Conservation (phyloP, 2,888 invertebrate genomes). For the Frankliniella intonsa region DNA sequence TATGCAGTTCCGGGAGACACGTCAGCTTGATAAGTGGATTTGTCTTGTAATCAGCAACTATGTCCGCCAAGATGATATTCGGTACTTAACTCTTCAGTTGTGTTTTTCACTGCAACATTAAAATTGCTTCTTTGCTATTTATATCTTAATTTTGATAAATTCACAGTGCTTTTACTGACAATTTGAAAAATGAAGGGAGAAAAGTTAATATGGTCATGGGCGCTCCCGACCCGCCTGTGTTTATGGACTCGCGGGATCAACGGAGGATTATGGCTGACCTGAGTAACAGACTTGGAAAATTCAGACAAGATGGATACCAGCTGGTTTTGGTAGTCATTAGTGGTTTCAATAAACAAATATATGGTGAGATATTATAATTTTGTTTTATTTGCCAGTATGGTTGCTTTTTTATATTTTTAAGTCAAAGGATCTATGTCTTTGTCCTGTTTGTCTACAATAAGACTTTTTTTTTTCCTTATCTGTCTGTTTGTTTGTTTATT, state of each 20-base stretch:
- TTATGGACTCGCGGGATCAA: too few relatives aligned
- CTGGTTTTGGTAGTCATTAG: slow-evolving; percentile 39
- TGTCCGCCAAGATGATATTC: background rate
- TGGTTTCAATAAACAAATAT: slow-evolving; percentile 31
- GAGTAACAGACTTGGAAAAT: slow-evolving; percentile 29
- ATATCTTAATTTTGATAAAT: background rate
- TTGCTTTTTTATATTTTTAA: slow-evolving; percentile 39
- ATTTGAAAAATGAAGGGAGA: background rate
- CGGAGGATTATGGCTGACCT: slow-evolving; percentile 27
- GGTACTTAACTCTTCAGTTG: background rate
- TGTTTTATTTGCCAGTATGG: slow-evolving; percentile 1
- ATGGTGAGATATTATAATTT: slow-evolving; percentile 35
- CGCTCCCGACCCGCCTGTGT: background rate
- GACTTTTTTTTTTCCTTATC: background rate
- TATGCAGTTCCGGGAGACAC: background rate
- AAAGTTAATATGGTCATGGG: background rate
- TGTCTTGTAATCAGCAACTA: background rate
- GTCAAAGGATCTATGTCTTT: slow-evolving; percentile 40
- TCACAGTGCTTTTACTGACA: background rate
- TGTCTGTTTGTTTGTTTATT: slow-evolving; percentile 31
- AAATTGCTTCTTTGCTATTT: background rate
- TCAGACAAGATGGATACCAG: slow-evolving; percentile 30
- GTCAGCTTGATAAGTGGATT: background rate
- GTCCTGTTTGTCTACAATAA: too few relatives aligned
- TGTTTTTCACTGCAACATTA: background rate